Conservation (phyloP, 2,797 vertebrate species). For the Loris lydekkerianus region DNA sequence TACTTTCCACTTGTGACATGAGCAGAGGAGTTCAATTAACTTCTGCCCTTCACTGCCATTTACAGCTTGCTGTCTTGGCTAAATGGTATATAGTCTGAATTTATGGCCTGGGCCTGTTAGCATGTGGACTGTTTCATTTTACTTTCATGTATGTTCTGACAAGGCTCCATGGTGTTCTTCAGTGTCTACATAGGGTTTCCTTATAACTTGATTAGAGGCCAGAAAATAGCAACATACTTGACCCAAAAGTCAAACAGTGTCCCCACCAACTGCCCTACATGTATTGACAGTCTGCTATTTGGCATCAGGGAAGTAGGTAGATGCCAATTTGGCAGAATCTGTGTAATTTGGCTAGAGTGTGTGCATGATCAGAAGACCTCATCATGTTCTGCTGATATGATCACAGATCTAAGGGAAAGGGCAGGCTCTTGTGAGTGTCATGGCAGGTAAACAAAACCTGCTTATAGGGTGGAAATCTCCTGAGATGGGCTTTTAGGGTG, state of each 20-base stretch:
- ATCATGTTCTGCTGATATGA: neutral
- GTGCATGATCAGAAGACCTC: neutral
- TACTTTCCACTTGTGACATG: conserved; percentile 81
- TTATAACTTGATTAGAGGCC: conserved; percentile 9
- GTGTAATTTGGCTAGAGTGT: neutral
- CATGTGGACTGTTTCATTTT: conserved; percentile 55
- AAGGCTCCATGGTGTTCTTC: neutral
- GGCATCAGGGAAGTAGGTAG: neutral
- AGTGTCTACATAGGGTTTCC: neutral
- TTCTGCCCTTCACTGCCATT: conserved; percentile 83
- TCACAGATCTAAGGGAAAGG: neutral
- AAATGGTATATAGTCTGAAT: conserved; percentile 80
- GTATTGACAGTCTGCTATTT: neutral
- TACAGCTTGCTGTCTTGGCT: conserved; percentile 84
- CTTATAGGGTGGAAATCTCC: neutral
- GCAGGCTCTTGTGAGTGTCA: neutral
- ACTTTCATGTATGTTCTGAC: conserved; percentile 22
- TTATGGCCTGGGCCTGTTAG: conserved; percentile 63
- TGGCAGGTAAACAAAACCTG: no score
- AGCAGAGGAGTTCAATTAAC: conserved; percentile 85
- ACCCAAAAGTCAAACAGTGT: neutral
- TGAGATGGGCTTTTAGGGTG: no score
- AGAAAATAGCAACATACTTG: neutral
- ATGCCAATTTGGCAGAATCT: neutral
- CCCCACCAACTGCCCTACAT: no score